Base-by-base conservation (phyloP, 2,888 invertebrate species). In the Leptinotarsa juncta region DNA sequence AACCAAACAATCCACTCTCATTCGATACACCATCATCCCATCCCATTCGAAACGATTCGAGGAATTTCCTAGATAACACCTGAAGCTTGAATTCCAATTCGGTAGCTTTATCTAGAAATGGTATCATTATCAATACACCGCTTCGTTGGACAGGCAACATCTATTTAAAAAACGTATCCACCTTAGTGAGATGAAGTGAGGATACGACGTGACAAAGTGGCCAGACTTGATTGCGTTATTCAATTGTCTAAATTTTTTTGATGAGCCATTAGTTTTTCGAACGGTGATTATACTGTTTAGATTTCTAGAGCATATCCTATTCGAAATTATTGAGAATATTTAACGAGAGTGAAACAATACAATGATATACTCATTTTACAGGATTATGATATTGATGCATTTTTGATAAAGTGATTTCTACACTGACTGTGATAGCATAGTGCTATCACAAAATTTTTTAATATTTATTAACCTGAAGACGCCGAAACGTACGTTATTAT, bases 121-220 rank as follows among this genome's bases (percentile, higher is more conserved):
- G 82, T 82, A 84, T 84, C 83, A 77, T 76, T 82, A 83, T 82
- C 83, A 75, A 82, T 83, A 83, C 83, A 82, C 57, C 48, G 83
- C 82, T 83, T 80, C 74, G 75, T 66, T 71, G 73, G 85, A 85
- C 85, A 83, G 83, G 81, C 74, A 82, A 85, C 85, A 85, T 85
- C 84, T 84, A 85, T 85, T 85, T 84, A 84, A 83, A 82, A 81
- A 79, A 83, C 70, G 72, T 78, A 78, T 74, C 76, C 71, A 74
- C 78, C 78, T 62, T 10, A 42, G 32, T 73, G 62, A 77, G 78
- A 78, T 77, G 75, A 73, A 60, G 65, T 26, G 73, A 48, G 75
- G 78, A 78, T 78, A 77, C 73, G 73, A 77, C 73, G 77, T 82
- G 83, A 83, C 82, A 83, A 83, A 83, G 82, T 81, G 82, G 80